Conservation (phyloP, 2,113 vertebrate species). For the Thermophis baileyi region DNA sequence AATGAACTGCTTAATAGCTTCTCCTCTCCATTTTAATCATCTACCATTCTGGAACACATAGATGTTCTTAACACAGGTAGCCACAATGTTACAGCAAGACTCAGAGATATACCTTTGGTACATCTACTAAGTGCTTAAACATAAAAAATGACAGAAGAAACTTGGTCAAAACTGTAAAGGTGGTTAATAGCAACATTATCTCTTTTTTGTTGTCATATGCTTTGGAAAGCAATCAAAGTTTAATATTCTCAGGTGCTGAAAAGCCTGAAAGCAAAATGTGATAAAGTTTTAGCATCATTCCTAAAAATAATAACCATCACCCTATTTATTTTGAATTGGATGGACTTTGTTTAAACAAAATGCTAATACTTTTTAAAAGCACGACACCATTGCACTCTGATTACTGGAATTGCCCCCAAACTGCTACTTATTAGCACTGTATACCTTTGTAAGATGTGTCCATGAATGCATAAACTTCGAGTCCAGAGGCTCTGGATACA, state of each 20-base stretch:
- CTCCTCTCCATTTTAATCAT: not conserved
- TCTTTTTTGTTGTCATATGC: slow-evolving; percentile 11
- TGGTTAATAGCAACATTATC: not conserved
- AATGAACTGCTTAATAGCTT: not conserved
- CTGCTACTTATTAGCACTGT: slow-evolving; percentile 61
- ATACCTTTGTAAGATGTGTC: slow-evolving; percentile 45
- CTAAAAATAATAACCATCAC: slow-evolving; percentile 44
- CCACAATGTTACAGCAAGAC: not conserved
- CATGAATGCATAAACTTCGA: slow-evolving; percentile 27
- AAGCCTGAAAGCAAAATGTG: slow-evolving; percentile 26
- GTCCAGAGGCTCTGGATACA: not conserved
- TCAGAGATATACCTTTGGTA: not conserved
- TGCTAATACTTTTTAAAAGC: slow-evolving; percentile 28
- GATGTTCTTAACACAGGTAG: not conserved
- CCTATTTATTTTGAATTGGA: slow-evolving; percentile 49
- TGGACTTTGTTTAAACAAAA: slow-evolving; percentile 65
- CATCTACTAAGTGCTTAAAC: slow-evolving; percentile 26
- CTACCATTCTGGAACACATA: not conserved
- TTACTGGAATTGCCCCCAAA: slow-evolving; percentile 65
- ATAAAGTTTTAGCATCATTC: slow-evolving; percentile 48
- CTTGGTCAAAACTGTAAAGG: slow-evolving; percentile 26
- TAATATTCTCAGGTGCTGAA: slow-evolving; percentile 19
- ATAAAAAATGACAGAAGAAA: slow-evolving; percentile 11
- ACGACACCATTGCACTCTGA: slow-evolving; percentile 49
- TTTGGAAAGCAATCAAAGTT: slow-evolving; percentile 44